A percentile compares a stretch with the other conserved stretches of the same genome.
Conservation (phyloP, 2,888 invertebrate genomes). For the Carterocephalus palaemon region DNA sequence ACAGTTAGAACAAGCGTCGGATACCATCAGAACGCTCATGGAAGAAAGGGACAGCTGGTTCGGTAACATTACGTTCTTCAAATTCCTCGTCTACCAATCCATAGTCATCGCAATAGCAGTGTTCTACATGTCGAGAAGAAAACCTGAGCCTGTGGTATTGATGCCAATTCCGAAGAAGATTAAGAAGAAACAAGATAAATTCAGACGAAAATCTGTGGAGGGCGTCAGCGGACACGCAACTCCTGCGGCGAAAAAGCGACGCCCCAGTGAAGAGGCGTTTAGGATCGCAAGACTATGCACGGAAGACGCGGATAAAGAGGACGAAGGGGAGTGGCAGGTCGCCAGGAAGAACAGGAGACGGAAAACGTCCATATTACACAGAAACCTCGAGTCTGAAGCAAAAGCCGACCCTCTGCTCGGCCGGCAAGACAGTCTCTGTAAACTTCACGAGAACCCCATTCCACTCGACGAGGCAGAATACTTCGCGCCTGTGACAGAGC, state of each 20-base stretch:
- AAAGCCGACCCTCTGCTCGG: conserved; percentile 9
- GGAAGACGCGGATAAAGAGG: conserved; percentile 76
- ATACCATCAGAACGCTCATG: conserved; percentile 79
- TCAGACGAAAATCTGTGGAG: conserved; percentile 83
- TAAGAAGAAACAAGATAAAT: conserved; percentile 59
- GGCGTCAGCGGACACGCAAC: conserved; percentile 77
- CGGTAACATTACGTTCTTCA: conserved; percentile 77
- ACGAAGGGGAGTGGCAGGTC: conserved; percentile 68
- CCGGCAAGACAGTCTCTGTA: conserved; percentile 59
- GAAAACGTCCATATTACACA: conserved; percentile 66
- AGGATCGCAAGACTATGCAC: conserved; percentile 79
- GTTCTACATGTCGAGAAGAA: conserved; percentile 72
- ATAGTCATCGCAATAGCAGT: conserved; percentile 70
- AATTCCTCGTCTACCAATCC: conserved; percentile 72
- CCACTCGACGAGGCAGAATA: conserved; percentile 78
- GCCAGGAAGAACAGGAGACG: conserved; percentile 71
- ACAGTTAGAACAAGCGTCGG: conserved; percentile 81
- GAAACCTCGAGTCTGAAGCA: conserved; percentile 57
- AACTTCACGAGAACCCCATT: conserved; percentile 71
- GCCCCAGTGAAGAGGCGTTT: conserved; percentile 87
- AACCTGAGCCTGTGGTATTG: conserved; percentile 49
- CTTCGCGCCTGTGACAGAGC: conserved; percentile 70
- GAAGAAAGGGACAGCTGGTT: conserved; percentile 83
- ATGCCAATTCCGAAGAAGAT: conserved; percentile 53
- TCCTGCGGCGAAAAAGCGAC: conserved; percentile 77